Evolutionary conservation across 2,113 vertebrate species (phyloP).

Genomic region (Trogon melanurus): DNA sequence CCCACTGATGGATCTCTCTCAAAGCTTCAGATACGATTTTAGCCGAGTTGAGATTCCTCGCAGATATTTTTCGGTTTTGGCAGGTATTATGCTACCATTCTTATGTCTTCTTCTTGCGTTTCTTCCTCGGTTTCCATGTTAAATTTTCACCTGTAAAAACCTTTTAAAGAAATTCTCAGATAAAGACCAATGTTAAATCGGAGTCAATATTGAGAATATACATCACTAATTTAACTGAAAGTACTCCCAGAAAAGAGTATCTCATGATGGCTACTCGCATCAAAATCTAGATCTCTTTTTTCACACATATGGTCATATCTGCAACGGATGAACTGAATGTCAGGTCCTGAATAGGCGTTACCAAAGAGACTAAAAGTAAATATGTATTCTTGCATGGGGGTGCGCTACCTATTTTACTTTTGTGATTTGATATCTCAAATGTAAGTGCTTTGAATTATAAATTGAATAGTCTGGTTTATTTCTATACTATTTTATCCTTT

Average conservation of each 20-base stretch:
- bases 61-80: neutral
- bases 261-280: neutral
- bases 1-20: neutral
- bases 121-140: neutral
- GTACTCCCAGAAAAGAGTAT: neutral
- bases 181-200: neutral
- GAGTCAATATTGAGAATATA: neutral
- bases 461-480: neutral
- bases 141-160: neutral
- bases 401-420: neutral
- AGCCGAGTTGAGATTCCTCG: neutral
- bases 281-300: neutral
- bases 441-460: conserved; percentile 5
- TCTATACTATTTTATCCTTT: neutral
- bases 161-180: neutral
- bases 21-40: neutral
- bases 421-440: neutral
- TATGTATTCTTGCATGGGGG: neutral
- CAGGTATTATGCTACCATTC: neutral
- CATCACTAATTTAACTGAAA: neutral
- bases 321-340: neutral
- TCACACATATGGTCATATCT: neutral
- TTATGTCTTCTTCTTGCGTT: neutral
- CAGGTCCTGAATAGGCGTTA: neutral
- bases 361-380: neutral